Percentiles rank a stretch among this genome's conserved stretches.
These are phyloP conservation scores for Selene dorsalis DNA, from an alignment of 2,797 vertebrate species.

Conservation along the genomic window DNA sequence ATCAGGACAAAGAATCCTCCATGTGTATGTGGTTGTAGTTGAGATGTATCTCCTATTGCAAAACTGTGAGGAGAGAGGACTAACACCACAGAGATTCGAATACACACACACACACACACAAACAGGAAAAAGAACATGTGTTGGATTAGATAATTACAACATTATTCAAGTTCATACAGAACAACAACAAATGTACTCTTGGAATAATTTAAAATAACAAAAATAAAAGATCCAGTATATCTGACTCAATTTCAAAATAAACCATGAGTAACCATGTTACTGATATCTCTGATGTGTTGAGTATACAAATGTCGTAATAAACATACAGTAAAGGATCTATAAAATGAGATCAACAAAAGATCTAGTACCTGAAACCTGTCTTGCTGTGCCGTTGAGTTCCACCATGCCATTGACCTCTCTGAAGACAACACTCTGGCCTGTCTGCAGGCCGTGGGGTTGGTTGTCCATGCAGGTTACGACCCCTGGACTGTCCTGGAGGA, in stretches of 20 bases:
- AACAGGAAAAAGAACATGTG: not conserved
- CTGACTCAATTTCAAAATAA: not conserved
- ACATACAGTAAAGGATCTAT: not conserved
- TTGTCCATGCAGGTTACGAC: constrained; percentile 97
- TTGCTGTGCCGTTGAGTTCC: constrained; percentile 88
- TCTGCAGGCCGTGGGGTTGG: constrained; percentile 93
- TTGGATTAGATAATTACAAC: constrained; percentile 1
- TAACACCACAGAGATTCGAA: constrained; percentile 70
- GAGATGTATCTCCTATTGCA: constrained; percentile 92
- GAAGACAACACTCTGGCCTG: constrained; percentile 92
- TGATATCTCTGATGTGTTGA: not conserved
- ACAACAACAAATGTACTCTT: not conserved
- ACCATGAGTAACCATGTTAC: not conserved
- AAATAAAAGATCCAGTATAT: not conserved
- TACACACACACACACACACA: not conserved
- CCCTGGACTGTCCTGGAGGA: constrained; percentile 89
- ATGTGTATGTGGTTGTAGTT: constrained; percentile 90
- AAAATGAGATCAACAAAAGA: not conserved
- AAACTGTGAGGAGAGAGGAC: constrained; percentile 95
- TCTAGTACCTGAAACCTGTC: constrained; percentile 82
- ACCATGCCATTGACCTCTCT: constrained; percentile 95
- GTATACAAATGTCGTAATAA: not conserved
- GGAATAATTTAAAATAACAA: not conserved
- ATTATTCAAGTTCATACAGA: not conserved
- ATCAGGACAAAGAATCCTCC: constrained; percentile 94